A percentile compares a stretch with the other conserved stretches of the same genome.
Conservation (phyloP, 53 echinoderm and acorn worm genomes). For the Henricia sp. region DNA sequence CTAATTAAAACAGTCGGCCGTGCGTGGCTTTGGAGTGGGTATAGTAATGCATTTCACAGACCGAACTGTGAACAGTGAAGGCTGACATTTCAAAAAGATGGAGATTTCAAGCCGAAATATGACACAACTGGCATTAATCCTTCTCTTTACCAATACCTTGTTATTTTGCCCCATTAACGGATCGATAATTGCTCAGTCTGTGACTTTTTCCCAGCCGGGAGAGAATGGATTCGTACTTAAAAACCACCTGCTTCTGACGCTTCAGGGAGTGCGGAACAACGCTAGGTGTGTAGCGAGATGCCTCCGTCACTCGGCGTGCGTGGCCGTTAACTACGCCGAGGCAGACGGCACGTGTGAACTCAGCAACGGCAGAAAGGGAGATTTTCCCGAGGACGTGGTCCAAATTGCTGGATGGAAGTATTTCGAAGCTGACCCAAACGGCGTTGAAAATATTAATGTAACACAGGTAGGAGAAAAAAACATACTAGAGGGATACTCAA, state of each 20-base stretch:
- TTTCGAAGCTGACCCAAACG: neutral
- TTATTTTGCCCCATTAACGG: no score
- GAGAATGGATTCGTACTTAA: neutral
- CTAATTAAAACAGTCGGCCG: no score
- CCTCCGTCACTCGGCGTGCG: neutral
- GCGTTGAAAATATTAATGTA: neutral
- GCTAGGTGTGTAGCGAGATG: slow-evolving; percentile 23
- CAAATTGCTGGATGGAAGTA: slow-evolving; percentile 3
- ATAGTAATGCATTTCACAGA: no score
- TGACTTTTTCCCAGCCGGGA: neutral
- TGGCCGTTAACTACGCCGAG: slow-evolving; percentile 25
- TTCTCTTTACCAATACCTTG: no score
- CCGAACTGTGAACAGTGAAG: no score
- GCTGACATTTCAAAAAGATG: no score
- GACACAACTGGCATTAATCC: no score
- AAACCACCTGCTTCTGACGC: slow-evolving; percentile 12
- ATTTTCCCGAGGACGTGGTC: slow-evolving; percentile 13
- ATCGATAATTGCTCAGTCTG: no score
- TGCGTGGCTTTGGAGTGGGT: no score
- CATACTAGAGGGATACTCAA: no score
- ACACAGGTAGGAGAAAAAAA: neutral
- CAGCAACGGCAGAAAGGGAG: neutral
- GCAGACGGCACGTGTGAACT: slow-evolving; percentile 16
- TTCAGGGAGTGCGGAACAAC: slow-evolving; percentile 1
- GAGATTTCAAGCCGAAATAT: no score